These are phyloP conservation scores for Macropus fuliginosus DNA, from an alignment of 2,797 vertebrate species.

Conservation along the genomic window DNA sequence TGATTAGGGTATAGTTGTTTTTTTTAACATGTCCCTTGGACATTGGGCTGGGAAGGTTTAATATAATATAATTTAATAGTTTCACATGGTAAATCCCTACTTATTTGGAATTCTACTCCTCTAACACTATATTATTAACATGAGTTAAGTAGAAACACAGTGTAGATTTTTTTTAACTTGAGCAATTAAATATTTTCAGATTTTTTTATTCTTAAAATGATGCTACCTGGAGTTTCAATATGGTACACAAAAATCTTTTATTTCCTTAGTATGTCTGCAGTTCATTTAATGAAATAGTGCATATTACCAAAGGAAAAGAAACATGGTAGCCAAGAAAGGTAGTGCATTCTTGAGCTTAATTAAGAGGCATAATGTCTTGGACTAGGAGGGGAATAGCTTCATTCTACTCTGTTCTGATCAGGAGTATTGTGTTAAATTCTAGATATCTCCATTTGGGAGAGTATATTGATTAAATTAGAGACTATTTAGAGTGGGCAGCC, in stretches of 20 bases:
- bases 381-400: neutral
- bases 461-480: neutral
- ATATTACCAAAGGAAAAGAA: constrained; percentile 44
- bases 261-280: constrained; percentile 34
- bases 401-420: neutral
- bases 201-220: constrained; percentile 9
- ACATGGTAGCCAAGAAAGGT: neutral
- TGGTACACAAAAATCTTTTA: constrained; percentile 20
- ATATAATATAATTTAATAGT: constrained; percentile 20
- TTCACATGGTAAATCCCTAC: neutral
- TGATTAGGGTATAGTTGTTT: neutral
- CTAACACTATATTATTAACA: constrained; percentile 5
- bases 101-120: constrained; percentile 40
- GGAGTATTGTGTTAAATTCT: neutral
- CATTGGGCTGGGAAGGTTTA: neutral
- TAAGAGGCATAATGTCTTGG: neutral
- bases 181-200: constrained; percentile 29
- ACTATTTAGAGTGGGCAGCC: neutral
- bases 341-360: neutral
- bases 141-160: constrained; percentile 16
- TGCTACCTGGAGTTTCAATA: constrained; percentile 31
- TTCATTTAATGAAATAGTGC: constrained; percentile 22
- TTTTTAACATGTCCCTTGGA: neutral
- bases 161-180: constrained; percentile 8
- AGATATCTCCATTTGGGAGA: neutral